These are phyloP conservation scores for Peucedramus taeniatus DNA, from an alignment of 2,113 vertebrate genomes.

Conservation along the genomic window DNA sequence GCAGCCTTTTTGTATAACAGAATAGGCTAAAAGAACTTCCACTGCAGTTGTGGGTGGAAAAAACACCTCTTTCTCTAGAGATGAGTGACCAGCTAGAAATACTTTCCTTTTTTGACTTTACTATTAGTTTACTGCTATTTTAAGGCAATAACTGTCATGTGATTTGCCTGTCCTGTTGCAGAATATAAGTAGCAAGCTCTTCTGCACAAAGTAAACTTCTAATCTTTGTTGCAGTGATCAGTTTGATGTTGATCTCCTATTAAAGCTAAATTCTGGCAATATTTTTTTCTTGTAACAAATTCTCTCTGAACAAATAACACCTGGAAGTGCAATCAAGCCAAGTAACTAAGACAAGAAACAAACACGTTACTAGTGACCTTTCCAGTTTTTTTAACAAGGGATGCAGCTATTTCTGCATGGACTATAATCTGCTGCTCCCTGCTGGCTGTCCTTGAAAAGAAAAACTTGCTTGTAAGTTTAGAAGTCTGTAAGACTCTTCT, in stretches of 20 bases:
- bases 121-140: not conserved
- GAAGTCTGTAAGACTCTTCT: not conserved
- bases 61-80: not conserved
- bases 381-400: not conserved
- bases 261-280: not conserved
- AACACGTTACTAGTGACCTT: not conserved
- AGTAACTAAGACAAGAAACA: not conserved
- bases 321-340: not conserved
- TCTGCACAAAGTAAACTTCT: not conserved
- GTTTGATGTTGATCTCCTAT: not conserved
- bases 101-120: not conserved
- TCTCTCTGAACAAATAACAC: not conserved
- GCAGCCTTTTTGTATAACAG: not conserved
- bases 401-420: not conserved
- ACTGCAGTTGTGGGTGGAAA: not conserved
- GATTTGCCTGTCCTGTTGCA: not conserved
- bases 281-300: not conserved
- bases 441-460: conserved; percentile 12
- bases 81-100: not conserved
- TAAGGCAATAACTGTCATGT: not conserved
- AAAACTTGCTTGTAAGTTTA: not conserved
- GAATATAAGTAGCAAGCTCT: not conserved
- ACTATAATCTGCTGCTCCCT: conserved; percentile 34
- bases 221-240: not conserved
- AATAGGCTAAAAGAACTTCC: not conserved